These are phyloP conservation scores for Aethina tumida DNA, from an alignment of 1,140 invertebrate species.

Conservation along the genomic window DNA sequence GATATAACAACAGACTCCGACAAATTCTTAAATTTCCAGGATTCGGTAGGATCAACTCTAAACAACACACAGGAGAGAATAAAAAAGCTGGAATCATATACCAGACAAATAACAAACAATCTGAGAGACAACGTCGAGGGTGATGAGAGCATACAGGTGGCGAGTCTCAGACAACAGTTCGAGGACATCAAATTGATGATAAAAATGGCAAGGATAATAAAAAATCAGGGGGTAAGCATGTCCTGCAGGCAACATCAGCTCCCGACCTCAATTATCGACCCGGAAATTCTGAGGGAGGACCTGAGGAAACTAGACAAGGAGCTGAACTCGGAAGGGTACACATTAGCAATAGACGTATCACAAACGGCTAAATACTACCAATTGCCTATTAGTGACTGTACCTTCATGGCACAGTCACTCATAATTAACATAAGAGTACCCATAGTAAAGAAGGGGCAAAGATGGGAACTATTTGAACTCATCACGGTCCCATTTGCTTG, in stretches of 20 bases:
- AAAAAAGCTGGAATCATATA: not conserved
- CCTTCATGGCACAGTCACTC: not conserved
- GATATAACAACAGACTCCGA: not conserved
- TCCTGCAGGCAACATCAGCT: conserved; percentile 10
- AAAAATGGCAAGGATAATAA: not conserved
- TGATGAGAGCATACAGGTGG: too few relatives aligned
- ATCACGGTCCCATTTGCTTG: conserved; percentile 10
- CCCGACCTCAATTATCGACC: not conserved
- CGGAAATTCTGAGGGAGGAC: not conserved
- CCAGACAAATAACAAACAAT: too few relatives aligned
- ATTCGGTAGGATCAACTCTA: not conserved
- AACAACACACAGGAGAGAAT: conserved; percentile 3
- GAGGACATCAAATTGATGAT: not conserved
- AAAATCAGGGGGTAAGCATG: not conserved
- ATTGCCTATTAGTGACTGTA: conserved; percentile 2
- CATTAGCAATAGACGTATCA: not conserved
- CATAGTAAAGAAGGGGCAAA: not conserved
- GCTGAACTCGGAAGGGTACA: not conserved
- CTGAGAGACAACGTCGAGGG: not conserved
- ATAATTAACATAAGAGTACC: conserved; percentile 1
- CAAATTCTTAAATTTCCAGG: conserved; percentile 1
- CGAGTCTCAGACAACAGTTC: too few relatives aligned
- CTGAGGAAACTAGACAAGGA: conserved; percentile 3
- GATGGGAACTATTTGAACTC: conserved; percentile 9
- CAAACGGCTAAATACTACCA: conserved; percentile 1